Percentiles rank a stretch among this genome's conserved stretches.
phyloP scores from a whole-genome alignment of 1,140 invertebrate species.

The Ceratina calcarata region DNA sequence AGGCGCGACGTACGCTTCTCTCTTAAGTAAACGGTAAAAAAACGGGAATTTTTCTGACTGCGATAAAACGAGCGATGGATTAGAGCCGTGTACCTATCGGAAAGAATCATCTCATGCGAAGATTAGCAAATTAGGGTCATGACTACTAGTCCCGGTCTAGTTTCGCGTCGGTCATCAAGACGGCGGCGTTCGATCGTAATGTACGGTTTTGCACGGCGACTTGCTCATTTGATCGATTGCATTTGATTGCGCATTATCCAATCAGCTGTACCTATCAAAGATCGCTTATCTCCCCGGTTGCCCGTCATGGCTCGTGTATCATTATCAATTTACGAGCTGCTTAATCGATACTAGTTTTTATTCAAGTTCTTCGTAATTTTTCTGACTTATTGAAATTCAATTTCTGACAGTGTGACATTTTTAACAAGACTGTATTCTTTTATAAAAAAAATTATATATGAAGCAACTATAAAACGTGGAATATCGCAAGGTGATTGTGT shows the following conservation, averaged over 20 bases:
- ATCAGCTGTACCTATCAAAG: constrained; percentile 40
- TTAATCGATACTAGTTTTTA: constrained; percentile 15
- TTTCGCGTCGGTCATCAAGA: constrained; percentile 25
- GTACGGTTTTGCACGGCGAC: constrained; percentile 40
- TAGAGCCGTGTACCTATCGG: neutral
- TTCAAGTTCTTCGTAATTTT: no score
- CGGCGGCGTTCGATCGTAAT: constrained; percentile 28
- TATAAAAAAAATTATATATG: no score
- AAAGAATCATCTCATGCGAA: neutral
- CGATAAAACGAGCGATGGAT: no score
- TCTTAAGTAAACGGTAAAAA: neutral
- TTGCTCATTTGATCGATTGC: constrained; percentile 49
- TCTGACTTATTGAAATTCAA: no score
- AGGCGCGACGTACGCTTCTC: no score
- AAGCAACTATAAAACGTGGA: no score
- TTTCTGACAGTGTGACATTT: no score
- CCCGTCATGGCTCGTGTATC: constrained; percentile 16
- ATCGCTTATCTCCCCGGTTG: constrained; percentile 37
- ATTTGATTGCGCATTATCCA: constrained; percentile 42
- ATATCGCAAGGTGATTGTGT: no score
- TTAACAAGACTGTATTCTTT: no score
- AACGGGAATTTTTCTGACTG: no score
- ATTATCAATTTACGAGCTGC: constrained; percentile 20
- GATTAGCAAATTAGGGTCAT: constrained; percentile 21
- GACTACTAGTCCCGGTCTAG: neutral